Evolutionary conservation across 2,797 vertebrate species (phyloP).

Genomic region (Ficedula albicollis): DNA sequence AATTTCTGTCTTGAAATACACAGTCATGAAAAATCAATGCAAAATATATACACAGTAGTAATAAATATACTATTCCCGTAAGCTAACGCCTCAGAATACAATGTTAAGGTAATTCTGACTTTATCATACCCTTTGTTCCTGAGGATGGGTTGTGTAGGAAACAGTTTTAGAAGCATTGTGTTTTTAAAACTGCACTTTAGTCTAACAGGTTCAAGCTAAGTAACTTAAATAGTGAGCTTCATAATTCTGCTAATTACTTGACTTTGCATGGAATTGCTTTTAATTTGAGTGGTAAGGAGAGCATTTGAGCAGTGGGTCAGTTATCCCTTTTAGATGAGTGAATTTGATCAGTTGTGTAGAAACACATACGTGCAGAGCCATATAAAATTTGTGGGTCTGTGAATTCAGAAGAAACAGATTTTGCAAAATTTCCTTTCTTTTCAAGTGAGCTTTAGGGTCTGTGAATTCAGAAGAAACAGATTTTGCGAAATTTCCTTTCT

Average conservation of each 20-base stretch:
- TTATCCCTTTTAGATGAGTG: neutral
- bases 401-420: neutral
- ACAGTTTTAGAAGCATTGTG: neutral
- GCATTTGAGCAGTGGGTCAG: neutral
- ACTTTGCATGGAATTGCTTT: neutral
- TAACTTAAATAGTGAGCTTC: neutral
- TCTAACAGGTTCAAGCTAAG: neutral
- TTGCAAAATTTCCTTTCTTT: neutral
- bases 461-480: neutral
- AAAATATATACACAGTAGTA: neutral
- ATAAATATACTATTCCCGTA: neutral
- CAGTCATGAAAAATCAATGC: neutral
- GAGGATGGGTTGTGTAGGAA: neutral
- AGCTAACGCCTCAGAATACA: neutral
- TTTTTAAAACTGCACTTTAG: neutral
- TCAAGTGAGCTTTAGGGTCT: neutral
- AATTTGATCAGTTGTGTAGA: neutral
- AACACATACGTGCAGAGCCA: rapidly evolving
- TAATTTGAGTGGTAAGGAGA: neutral
- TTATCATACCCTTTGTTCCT: neutral
- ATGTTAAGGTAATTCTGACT: neutral
- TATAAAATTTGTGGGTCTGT: neutral
- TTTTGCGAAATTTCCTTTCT: neutral
- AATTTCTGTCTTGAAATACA: neutral
- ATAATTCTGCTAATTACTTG: neutral